Conservation (phyloP, 1,140 invertebrate genomes). For the Drosophila orosa region DNA sequence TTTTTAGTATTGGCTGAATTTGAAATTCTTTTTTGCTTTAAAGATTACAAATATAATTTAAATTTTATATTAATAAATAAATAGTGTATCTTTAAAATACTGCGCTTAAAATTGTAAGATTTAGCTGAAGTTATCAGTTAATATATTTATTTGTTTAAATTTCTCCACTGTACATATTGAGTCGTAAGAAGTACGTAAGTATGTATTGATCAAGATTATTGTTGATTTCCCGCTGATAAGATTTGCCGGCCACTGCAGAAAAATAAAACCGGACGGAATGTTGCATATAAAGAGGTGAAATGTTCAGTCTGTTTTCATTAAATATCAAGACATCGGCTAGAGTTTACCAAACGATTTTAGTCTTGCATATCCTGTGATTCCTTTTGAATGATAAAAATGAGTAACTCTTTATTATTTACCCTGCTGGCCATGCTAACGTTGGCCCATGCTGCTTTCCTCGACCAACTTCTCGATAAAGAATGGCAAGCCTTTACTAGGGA, state of each 20-base stretch:
- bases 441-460: background rate
- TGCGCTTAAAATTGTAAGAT: too few species aligned
- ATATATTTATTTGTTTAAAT: too few species aligned
- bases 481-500: background rate
- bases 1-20: too few species aligned
- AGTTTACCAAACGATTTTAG: background rate
- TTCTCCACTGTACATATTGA: slow-evolving; percentile 2
- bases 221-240: background rate
- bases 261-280: background rate
- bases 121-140: too few species aligned
- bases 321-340: background rate
- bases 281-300: background rate
- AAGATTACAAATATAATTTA: too few species aligned
- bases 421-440: background rate
- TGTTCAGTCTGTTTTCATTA: background rate
- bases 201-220: background rate
- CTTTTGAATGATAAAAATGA: background rate
- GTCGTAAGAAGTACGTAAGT: too few species aligned
- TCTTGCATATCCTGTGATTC: background rate
- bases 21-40: too few species aligned
- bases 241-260: background rate
- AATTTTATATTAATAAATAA: too few species aligned
- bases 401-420: background rate
- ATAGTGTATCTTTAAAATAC: too few species aligned
- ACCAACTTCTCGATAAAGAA: slow-evolving; percentile 5